Conservation (phyloP, 2,888 invertebrate species). For the Gastrophysa polygoni region DNA sequence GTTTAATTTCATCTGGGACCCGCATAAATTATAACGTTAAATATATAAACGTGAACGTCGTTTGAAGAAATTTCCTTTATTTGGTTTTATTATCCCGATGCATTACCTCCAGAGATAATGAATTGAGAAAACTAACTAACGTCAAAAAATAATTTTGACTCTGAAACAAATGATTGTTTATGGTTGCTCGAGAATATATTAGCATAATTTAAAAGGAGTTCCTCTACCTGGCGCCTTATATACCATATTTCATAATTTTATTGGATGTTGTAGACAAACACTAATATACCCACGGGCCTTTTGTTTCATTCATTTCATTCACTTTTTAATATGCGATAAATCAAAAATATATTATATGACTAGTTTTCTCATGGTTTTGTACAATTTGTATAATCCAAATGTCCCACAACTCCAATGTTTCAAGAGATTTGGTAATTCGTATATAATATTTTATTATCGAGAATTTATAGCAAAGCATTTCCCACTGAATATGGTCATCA, state of each 20-base stretch:
- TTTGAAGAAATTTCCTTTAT: conserved; percentile 39
- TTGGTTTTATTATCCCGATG: conserved; percentile 39
- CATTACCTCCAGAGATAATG: conserved; percentile 31
- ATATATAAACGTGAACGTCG: conserved; percentile 37
- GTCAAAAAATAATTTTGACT: conserved; percentile 31
- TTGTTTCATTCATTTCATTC: neutral
- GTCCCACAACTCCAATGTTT: no score
- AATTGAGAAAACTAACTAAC: conserved; percentile 28
- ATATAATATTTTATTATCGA: no score
- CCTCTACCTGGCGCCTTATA: conserved; percentile 40
- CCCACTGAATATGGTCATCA: no score
- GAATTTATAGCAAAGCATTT: no score
- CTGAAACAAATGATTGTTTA: conserved; percentile 30
- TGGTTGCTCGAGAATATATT: conserved; percentile 38
- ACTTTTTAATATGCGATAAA: no score
- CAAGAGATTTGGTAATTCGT: no score
- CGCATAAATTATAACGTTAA: conserved; percentile 19
- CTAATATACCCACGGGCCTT: neutral
- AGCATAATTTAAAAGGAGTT: conserved; percentile 37
- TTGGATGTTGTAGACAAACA: conserved; percentile 9
- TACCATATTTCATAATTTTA: conserved; percentile 41
- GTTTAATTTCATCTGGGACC: conserved; percentile 16
- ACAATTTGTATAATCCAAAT: no score
- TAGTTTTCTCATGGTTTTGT: no score
- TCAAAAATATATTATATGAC: no score